Evolutionary conservation across 1,140 invertebrate species (phyloP).

Genomic region (Drosophila tropicalis): DNA sequence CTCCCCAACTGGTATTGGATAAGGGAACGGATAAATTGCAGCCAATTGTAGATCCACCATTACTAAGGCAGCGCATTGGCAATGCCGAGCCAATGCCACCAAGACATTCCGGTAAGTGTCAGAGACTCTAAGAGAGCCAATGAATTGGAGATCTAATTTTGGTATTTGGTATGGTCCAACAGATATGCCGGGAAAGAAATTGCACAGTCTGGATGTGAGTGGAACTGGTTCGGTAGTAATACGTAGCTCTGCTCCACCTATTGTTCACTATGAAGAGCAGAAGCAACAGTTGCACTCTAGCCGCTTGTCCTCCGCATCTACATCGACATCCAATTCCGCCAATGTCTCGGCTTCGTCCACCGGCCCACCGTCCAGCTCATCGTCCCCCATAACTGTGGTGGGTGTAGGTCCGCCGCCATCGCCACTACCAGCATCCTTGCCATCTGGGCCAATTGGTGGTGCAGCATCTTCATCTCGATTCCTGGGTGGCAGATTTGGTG

Average conservation of each 20-base stretch:
- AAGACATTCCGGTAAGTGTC: slow-evolving; percentile 51
- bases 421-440: neutral
- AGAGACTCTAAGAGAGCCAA: neutral
- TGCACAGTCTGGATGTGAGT: neutral
- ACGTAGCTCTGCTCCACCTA: slow-evolving; percentile 47
- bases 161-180: neutral
- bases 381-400: slow-evolving; percentile 53
- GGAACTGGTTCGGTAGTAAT: slow-evolving; percentile 9
- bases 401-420: slow-evolving; percentile 10
- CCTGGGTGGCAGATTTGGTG: neutral
- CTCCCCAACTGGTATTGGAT: slow-evolving; percentile 34
- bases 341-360: slow-evolving; percentile 38
- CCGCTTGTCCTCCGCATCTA: slow-evolving; percentile 22
- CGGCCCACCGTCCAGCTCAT: slow-evolving; percentile 51
- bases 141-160: neutral
- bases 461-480: neutral
- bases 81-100: slow-evolving; percentile 15
- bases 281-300: neutral
- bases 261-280: slow-evolving; percentile 44
- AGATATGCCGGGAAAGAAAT: slow-evolving; percentile 28
- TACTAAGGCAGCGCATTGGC: slow-evolving; percentile 29
- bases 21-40: neutral
- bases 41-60: slow-evolving; percentile 10
- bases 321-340: slow-evolving; percentile 25
- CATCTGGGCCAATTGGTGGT: neutral